Base-by-base conservation (phyloP, 2,113 vertebrate species). In the Leuciscus idus region DNA sequence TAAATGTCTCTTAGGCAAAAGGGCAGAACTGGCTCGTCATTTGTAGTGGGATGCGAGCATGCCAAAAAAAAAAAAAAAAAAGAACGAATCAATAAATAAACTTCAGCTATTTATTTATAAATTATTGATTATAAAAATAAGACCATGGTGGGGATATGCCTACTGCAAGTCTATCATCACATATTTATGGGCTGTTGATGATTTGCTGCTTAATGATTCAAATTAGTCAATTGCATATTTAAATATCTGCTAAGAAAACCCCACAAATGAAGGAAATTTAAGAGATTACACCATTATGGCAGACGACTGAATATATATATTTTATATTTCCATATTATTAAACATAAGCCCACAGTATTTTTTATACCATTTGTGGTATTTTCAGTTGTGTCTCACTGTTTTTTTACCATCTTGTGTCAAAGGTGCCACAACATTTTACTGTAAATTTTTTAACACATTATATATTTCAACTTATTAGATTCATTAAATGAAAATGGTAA, bases 1-100 rank as follows among this genome's bases (percentile, higher is more conserved):
- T 86, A 86, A 81, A 86, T 55, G 39, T 28, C 73, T 73, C 73
- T 88, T 78, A 88, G 84, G 70, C 50, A 59, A 88, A 80, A 72
- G 59, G 57, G 85, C 75, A 75, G 57, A 70, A 28, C 85, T 33
- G 55, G 50, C 81, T 81, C 79, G 61, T 86, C 36, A 86, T 84
- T 48, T 80, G 17, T 52, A 28, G 76, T 68, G 84, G 79, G 73
- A 55, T 46, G 17, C 15, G 43, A 13, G 84, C 66, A 76, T 80
- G 64, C 55, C 64, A n/a, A n/a, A n/a, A n/a, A n/a, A n/a, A n/a
- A n/a, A n/a, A n/a, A 57, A 72, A 82, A 43, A 68, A 68, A 75
- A 46, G n/a, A 52, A 43, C 5, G n/a, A 46, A 75, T 26, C 10
- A 72, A 48, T 62, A 62, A 80, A 80, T 23, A 26, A 15, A 46